Base-by-base conservation (phyloP, 2,888 invertebrate genomes). In the Drosophila barbarae region DNA sequence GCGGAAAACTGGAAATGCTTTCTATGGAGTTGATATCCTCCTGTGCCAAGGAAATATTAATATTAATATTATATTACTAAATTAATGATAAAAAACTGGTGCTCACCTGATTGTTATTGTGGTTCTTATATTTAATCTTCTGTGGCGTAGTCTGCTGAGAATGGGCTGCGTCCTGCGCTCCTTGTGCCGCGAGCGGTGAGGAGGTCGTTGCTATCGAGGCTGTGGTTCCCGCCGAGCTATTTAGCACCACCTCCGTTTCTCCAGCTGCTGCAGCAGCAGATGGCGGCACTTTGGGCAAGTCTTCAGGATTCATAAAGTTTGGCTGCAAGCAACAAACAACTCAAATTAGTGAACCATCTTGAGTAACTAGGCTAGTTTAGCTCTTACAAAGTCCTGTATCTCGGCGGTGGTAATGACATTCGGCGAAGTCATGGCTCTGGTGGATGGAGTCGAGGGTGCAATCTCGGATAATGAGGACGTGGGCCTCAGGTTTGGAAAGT, bases 1-100 rank as follows among this genome's bases (percentile, higher is more conserved):
- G 42, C 8, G 64, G 68, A 9, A 63, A 70, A 54, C 80, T 79
- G 34, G 85, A 77, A 56, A 88, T 73, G 73, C 87, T 88, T 63
- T 89, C 87, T 46, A 88, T 88, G 2, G 88, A 88, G 71, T 88
- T 87, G 42, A 88, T 84, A 63, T 88, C 88, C 68, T 86, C 85
- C 89, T 88, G 52, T 28, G 18, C 4, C 13, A 12, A 5, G 1
- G 5, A 18, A 15, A 10, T 13, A 39, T 12, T 6, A 38, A 12
- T 5, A 38, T 3, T 0, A 38, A 10, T n/a, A n/a, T n/a, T n/a
- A n/a, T n/a, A n/a, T 12, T 1, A 1, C 10, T 2, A 18, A 18
- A 21, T 21, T 3, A 3, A 7, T 39, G 0, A 12, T 13, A 2
- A 13, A 13, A 8, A 23, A n/a, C n/a, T n/a, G 1, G 0, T n/a